Evolutionary conservation across 2,888 invertebrate species (phyloP).

Genomic region (Drosophila fungiperda): DNA sequence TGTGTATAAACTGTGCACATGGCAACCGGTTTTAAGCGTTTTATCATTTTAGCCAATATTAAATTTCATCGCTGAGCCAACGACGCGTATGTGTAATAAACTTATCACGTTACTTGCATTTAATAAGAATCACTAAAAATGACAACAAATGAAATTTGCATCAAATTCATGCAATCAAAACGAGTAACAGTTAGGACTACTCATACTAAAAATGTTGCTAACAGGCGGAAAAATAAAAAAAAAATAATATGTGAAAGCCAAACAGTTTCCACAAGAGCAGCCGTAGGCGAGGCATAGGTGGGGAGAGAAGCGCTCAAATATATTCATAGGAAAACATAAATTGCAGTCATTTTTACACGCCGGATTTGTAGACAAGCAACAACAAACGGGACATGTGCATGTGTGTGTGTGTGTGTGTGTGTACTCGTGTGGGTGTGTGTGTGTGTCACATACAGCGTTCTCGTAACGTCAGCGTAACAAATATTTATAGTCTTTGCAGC

Average conservation of each 20-base stretch:
- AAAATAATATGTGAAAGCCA: constrained; percentile 27
- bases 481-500: constrained; percentile 75
- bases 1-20: constrained; percentile 19
- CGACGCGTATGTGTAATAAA: constrained; percentile 77
- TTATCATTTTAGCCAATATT: constrained; percentile 57
- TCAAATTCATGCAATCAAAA: constrained; percentile 79
- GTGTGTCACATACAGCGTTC: constrained; percentile 50
- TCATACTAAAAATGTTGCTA: not conserved
- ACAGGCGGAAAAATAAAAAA: not conserved
- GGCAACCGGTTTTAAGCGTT: constrained; percentile 44
- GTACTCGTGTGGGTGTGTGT: constrained; percentile 14
- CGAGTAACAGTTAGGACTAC: constrained; percentile 53
- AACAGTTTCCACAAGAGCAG: constrained; percentile 7
- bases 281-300: not conserved
- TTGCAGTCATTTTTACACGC: constrained; percentile 82
- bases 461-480: constrained; percentile 76
- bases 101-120: constrained; percentile 75
- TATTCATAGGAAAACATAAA: constrained; percentile 83
- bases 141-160: constrained; percentile 76
- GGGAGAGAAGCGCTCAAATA: constrained; percentile 49
- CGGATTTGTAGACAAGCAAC: constrained; percentile 76
- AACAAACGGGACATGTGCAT: constrained; percentile 23
- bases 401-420: constrained; percentile 2
- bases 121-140: constrained; percentile 77
- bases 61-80: constrained; percentile 56